Evolutionary conservation across 2,113 vertebrate species (phyloP).

Genomic region (Seriola rivoliana): DNA sequence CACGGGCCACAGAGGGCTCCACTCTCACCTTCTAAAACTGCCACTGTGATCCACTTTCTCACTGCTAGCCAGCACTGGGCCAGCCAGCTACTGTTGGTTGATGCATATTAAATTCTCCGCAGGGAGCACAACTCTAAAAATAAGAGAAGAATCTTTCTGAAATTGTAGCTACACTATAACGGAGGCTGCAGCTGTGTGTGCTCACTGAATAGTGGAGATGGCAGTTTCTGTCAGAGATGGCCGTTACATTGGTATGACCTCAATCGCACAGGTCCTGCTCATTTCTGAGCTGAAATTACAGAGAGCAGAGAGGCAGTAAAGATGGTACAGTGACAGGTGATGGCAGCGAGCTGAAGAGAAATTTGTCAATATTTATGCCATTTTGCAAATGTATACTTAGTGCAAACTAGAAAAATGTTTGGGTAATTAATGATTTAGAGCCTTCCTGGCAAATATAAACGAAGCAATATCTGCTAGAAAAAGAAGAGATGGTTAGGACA

Average conservation of each 20-base stretch:
- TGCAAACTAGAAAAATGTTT: not conserved
- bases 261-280: slow-evolving; percentile 30
- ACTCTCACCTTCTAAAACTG: slow-evolving; percentile 46
- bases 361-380: not conserved
- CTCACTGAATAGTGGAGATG: slow-evolving; percentile 40
- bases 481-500: not conserved
- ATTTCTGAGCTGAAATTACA: slow-evolving; percentile 11
- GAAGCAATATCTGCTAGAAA: not conserved
- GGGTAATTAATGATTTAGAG: not conserved
- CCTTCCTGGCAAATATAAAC: not conserved
- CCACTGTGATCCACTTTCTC: slow-evolving; percentile 57
- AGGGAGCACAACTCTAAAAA: slow-evolving; percentile 81
- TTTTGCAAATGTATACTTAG: not conserved
- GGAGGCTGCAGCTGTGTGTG: slow-evolving; percentile 61
- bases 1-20: slow-evolving; percentile 42
- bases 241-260: slow-evolving; percentile 39
- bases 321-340: not conserved
- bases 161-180: slow-evolving; percentile 68
- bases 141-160: slow-evolving; percentile 74
- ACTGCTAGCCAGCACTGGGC: slow-evolving; percentile 38
- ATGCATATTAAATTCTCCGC: slow-evolving; percentile 78
- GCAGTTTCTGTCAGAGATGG: slow-evolving; percentile 39
- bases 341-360: not conserved
- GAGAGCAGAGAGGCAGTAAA: not conserved
- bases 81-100: slow-evolving; percentile 61